Percentiles rank a stretch among this genome's conserved stretches.
Evolutionary conservation across 2,797 vertebrate genomes (phyloP).

Genomic region (Sternarchorhynchus goeldii): DNA sequence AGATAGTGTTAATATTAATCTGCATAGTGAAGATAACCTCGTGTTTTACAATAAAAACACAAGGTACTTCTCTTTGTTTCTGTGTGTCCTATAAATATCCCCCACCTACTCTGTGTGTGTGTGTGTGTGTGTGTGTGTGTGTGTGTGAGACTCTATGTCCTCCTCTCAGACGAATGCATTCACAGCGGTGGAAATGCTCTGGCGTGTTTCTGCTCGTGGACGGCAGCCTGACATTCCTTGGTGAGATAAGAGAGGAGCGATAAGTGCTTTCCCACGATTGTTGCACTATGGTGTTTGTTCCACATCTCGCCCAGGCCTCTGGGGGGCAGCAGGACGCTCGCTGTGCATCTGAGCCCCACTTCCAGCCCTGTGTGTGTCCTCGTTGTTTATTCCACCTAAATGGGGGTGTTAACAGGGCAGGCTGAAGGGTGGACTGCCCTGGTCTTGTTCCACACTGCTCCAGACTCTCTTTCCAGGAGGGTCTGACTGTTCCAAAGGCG

Average conservation of each 20-base stretch:
- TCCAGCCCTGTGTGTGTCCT: slow-evolving; percentile 47
- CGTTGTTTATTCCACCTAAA: slow-evolving; percentile 63
- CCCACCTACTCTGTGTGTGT: slow-evolving; percentile 42
- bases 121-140: no score
- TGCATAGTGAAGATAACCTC: no score
- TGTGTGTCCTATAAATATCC: not conserved
- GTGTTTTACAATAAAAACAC: no score
- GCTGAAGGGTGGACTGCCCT: slow-evolving; percentile 45
- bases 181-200: slow-evolving; percentile 27
- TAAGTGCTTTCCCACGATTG: slow-evolving; percentile 55
- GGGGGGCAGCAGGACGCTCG: slow-evolving; percentile 38
- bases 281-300: slow-evolving; percentile 34
- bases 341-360: slow-evolving; percentile 40
- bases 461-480: slow-evolving; percentile 55
- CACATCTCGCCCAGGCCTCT: slow-evolving; percentile 33
- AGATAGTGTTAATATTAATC: no score
- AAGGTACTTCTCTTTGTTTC: not conserved
- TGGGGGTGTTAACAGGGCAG: slow-evolving; percentile 25
- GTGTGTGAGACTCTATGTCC: not conserved
- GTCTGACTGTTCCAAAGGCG: slow-evolving; percentile 59
- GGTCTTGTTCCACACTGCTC: slow-evolving; percentile 40
- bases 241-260: slow-evolving; percentile 49
- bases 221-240: slow-evolving; percentile 51
- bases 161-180: slow-evolving; percentile 9
- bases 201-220: slow-evolving; percentile 31